Evolutionary conservation across 2,113 vertebrate genomes (phyloP).

Genomic region (Charina bottae): DNA sequence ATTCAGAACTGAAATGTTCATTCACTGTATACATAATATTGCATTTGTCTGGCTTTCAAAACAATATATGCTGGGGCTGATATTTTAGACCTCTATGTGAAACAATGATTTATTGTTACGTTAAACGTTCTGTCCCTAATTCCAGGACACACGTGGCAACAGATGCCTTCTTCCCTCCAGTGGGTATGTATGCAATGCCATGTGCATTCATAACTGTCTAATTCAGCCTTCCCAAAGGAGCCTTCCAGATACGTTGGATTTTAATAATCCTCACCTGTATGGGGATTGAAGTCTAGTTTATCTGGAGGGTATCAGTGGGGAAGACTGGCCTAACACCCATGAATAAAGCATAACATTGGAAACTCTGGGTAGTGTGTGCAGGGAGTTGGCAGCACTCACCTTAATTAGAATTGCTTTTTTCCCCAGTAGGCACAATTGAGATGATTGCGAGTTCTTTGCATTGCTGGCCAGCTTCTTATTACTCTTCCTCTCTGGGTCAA

Average conservation of each 20-base stretch:
- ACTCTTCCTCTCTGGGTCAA: background rate
- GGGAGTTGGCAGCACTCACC: background rate
- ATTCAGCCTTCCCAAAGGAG: background rate
- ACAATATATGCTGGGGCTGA: fast-evolving
- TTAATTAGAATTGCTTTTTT: background rate
- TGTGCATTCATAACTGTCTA: background rate
- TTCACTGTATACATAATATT: background rate
- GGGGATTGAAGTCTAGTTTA: background rate
- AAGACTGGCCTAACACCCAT: background rate
- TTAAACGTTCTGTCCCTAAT: background rate
- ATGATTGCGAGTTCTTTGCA: background rate
- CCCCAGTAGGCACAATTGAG: background rate
- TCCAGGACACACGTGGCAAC: background rate
- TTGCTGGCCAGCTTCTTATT: background rate
- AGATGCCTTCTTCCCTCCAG: background rate
- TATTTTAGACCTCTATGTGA: background rate
- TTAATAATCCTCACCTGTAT: background rate
- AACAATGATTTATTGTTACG: background rate
- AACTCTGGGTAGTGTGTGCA: background rate
- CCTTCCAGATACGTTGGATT: background rate
- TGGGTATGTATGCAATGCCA: background rate
- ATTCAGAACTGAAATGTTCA: slow-evolving; percentile 41
- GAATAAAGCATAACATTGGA: background rate
- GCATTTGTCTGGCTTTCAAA: slow-evolving; percentile 1
- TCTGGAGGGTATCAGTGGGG: background rate